Evolutionary conservation across 2,797 vertebrate genomes (phyloP), one percentile per base, ranked within the genome.

Genomic region (Girardinus metallicus): DNA sequence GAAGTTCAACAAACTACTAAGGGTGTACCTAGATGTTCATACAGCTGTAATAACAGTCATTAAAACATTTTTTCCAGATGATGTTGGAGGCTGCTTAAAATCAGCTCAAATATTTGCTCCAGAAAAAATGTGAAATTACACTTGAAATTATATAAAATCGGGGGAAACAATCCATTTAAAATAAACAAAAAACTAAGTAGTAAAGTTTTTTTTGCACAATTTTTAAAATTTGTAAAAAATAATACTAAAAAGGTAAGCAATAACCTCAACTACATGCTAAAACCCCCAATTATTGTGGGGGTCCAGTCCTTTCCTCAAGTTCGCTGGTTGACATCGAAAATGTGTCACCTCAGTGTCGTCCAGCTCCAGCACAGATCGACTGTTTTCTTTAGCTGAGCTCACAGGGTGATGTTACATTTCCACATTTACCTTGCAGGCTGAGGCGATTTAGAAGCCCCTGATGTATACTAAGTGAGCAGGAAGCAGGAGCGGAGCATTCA

Each of bases 401-500:
- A 76, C 84, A 76, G 41, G 57, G 55, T 85, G 75, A 88, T 70
- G 85, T 55, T 76, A 77, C 77, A 82, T 82, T 87, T 87, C 74
- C 84, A 76, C 60, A 13, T 60, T 81, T 49, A n/a, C 39, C 76
- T 53, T 85, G 83, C 82, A 88, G 83, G 44, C 85, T 53, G 26
- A 81, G 86, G 81, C 77, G 41, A 80, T 87, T 88, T 82, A 80
- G 86, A 62, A 70, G 79, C 23, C 73, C 72, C 39, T 81, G 78
- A 88, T 89, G 91, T 83, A 90, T 85, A 89, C 84, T 85, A 78
- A 64, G 55, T 47, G 73, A 72, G 68, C 68, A n/a, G n/a, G 73
- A 39, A 77, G 76, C 13, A 64, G 77, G 53, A 70, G 82, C 0
- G 7, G 51, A 74, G 34, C 71, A 80, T 87, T 83, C 74, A 80